Evolutionary conservation across 1,140 invertebrate genomes (phyloP).

Genomic region (Drosophila gunungcola): DNA sequence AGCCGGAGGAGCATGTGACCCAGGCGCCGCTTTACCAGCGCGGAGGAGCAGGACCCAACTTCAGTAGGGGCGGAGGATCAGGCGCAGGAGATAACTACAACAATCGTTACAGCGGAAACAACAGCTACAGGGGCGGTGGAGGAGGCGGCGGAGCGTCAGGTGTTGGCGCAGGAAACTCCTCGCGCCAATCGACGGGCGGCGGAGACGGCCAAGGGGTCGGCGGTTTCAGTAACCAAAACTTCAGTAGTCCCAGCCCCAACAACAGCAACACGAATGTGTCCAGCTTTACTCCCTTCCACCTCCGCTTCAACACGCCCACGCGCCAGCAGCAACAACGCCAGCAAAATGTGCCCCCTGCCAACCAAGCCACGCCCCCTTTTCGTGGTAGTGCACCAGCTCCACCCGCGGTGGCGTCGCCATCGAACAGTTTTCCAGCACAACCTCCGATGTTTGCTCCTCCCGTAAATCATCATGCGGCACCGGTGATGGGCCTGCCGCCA

Average conservation of each 20-base stretch:
- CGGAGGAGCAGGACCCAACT: slow-evolving; percentile 84
- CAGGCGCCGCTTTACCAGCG: slow-evolving; percentile 88
- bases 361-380: slow-evolving; percentile 18
- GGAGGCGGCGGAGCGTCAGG: slow-evolving; percentile 72
- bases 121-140: slow-evolving; percentile 68
- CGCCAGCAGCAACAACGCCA: slow-evolving; percentile 70
- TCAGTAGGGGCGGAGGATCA: slow-evolving; percentile 72
- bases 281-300: slow-evolving; percentile 72
- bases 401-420: slow-evolving; percentile 9
- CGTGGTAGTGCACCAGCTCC: slow-evolving; percentile 9
- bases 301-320: slow-evolving; percentile 70
- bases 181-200: slow-evolving; percentile 31
- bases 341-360: slow-evolving; percentile 22
- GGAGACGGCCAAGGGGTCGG: slow-evolving; percentile 9
- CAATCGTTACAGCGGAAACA: slow-evolving; percentile 84
- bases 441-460: slow-evolving; percentile 30
- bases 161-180: slow-evolving; percentile 75
- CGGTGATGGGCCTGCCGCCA: slow-evolving; percentile 34
- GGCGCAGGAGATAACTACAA: slow-evolving; percentile 83
- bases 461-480: slow-evolving; percentile 19
- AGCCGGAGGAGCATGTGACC: slow-evolving; percentile 76
- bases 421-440: slow-evolving; percentile 37
- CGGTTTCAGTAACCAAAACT: slow-evolving; percentile 53
- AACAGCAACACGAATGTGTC: slow-evolving; percentile 18
- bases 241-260: slow-evolving; percentile 48